Percentiles rank a stretch among this genome's conserved stretches.
Conservation (phyloP, 2,113 vertebrate species). For the Jacana jacana region DNA sequence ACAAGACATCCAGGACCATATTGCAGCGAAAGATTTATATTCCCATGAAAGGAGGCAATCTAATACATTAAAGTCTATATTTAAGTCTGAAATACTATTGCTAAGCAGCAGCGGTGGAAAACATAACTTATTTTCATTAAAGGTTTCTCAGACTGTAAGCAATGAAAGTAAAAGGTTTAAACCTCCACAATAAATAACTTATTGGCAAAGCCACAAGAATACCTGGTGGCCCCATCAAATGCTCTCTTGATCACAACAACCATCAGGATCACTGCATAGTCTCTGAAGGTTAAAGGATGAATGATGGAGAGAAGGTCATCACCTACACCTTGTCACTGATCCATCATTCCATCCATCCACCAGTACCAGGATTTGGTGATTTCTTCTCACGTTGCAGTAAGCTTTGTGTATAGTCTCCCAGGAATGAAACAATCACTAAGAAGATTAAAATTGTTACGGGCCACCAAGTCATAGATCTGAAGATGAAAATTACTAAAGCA, state of each 20-base stretch:
- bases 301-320: not conserved
- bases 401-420: not conserved
- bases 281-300: not conserved
- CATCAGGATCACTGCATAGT: not conserved
- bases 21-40: constrained; percentile 57
- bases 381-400: not conserved
- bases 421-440: not conserved
- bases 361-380: not conserved
- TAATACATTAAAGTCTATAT: constrained; percentile 52
- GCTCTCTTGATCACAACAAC: not conserved
- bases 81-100: constrained; percentile 47
- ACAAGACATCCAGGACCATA: constrained; percentile 63
- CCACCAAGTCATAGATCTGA: not conserved
- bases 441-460: not conserved
- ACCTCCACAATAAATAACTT: not conserved
- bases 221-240: not conserved
- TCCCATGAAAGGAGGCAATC: constrained; percentile 49
- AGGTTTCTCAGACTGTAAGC: constrained; percentile 10
- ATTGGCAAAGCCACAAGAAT: not conserved
- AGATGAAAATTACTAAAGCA: not conserved
- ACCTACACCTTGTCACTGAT: not conserved
- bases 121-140: constrained; percentile 55
- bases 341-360: not conserved
- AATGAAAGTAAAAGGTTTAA: constrained; percentile 39
- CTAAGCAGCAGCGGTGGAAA: constrained; percentile 43